These are phyloP conservation scores for Dermochelys coriacea DNA, from an alignment of 2,797 vertebrate species.

Conservation along the genomic window DNA sequence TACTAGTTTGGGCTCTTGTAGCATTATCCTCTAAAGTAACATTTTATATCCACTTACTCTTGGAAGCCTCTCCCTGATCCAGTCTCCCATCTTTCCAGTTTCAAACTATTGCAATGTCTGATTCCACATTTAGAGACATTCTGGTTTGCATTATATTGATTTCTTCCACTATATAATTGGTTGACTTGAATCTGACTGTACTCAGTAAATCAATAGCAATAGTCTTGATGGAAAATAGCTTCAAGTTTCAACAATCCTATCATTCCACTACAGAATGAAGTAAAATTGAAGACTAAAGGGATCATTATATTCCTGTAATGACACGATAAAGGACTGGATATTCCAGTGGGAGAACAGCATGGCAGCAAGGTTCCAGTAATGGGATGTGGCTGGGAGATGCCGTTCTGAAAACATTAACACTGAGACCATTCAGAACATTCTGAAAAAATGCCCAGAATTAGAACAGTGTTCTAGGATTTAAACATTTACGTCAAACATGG, in stretches of 20 bases:
- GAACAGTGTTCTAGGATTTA: not conserved
- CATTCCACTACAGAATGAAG: not conserved
- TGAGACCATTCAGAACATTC: not conserved
- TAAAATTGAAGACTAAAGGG: not conserved
- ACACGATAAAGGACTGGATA: not conserved
- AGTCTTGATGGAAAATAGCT: not conserved
- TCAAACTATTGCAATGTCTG: not conserved
- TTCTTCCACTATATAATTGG: not conserved
- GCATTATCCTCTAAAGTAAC: not conserved
- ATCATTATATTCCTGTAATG: not conserved
- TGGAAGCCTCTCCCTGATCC: not conserved
- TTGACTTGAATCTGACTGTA: not conserved
- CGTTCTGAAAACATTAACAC: not conserved
- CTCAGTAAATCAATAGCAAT: constrained; percentile 4
- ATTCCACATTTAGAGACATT: not conserved
- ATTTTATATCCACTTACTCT: not conserved
- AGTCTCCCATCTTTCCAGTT: not conserved
- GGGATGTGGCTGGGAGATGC: not conserved
- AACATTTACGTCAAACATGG: not conserved
- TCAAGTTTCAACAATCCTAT: not conserved
- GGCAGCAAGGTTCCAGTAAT: not conserved
- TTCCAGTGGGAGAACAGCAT: not conserved
- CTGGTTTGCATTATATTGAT: not conserved
- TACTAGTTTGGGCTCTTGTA: not conserved
- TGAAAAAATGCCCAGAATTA: not conserved